phyloP scores from a whole-genome alignment of 2,113 vertebrate species.

The Etia nguti region DNA sequence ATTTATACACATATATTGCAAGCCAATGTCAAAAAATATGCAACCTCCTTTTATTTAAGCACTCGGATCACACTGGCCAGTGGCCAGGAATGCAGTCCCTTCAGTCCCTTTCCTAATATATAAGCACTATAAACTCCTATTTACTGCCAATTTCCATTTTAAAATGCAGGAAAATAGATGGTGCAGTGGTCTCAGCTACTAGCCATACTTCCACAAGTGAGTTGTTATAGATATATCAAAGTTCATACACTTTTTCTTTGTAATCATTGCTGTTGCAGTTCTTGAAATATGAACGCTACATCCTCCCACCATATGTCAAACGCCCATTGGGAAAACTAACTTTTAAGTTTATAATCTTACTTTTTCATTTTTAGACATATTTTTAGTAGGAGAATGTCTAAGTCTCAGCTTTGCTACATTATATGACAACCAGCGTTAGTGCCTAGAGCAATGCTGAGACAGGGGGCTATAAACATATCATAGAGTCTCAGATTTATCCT shows the following conservation, averaged over 20 bases:
- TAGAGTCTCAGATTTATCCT: constrained; percentile 31
- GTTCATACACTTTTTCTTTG: background rate
- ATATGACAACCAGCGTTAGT: background rate
- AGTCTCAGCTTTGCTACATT: background rate
- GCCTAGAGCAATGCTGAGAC: constrained; percentile 19
- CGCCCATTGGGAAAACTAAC: background rate
- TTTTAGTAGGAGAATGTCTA: background rate
- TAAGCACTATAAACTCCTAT: constrained; percentile 17
- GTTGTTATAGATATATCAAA: background rate
- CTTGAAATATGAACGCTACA: background rate
- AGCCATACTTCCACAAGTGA: background rate
- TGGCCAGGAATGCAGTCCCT: background rate
- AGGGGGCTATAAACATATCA: constrained; percentile 29
- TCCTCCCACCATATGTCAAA: background rate
- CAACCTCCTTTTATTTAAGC: background rate
- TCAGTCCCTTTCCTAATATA: background rate
- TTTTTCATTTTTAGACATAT: constrained; percentile 9
- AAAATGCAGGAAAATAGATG: constrained; percentile 15
- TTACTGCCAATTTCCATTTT: background rate
- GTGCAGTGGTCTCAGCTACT: background rate
- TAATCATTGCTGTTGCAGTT: background rate
- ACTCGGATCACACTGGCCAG: background rate
- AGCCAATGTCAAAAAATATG: background rate
- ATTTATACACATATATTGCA: background rate
- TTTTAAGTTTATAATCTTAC: background rate